phyloP scores from a whole-genome alignment of 2,797 vertebrate species.

The Spinus olivaceus region DNA sequence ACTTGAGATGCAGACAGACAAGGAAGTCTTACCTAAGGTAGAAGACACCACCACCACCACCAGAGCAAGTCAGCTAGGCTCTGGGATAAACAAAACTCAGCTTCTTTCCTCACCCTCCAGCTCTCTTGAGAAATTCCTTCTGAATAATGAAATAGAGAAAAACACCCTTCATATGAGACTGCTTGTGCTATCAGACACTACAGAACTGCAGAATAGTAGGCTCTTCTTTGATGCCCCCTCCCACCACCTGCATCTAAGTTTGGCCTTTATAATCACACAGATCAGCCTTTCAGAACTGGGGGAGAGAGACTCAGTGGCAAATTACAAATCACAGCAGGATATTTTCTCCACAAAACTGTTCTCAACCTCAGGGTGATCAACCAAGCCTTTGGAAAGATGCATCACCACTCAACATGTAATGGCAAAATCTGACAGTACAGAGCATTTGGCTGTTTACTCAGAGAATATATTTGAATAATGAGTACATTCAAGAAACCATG shows the following conservation, averaged over 20 bases:
- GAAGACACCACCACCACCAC: background rate
- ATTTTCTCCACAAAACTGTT: background rate
- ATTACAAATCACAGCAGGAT: conserved; percentile 11
- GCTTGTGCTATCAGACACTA: background rate
- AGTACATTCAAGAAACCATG: conserved; percentile 21
- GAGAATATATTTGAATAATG: conserved; percentile 43
- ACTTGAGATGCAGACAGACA: background rate
- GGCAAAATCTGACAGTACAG: conserved; percentile 40
- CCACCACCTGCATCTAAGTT: background rate
- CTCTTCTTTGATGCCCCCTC: background rate
- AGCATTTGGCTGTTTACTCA: conserved; percentile 16
- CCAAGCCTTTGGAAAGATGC: background rate
- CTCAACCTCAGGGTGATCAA: background rate
- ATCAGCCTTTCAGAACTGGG: background rate
- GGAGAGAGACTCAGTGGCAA: background rate
- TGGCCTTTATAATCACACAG: background rate
- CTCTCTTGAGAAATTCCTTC: background rate
- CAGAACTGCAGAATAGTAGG: background rate
- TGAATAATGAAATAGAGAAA: background rate
- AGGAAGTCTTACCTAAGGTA: background rate
- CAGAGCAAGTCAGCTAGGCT: background rate
- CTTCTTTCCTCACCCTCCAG: background rate
- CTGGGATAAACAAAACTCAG: background rate
- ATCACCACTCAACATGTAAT: conserved; percentile 15
- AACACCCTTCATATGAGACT: background rate